Base-by-base conservation (phyloP, 2,888 invertebrate species). In the Ennomos quercinarius region DNA sequence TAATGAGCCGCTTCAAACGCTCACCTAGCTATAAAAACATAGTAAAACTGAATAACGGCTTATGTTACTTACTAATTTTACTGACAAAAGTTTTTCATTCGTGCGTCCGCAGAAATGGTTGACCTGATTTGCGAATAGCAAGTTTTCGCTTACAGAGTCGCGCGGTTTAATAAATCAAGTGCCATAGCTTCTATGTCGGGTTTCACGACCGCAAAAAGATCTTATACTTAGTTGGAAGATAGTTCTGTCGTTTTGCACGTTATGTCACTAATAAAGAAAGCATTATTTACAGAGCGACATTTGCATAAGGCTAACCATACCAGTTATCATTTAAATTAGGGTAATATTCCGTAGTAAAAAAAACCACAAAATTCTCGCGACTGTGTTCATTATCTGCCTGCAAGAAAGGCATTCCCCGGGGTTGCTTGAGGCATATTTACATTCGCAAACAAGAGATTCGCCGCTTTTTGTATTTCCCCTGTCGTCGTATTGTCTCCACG, bases 401-500 rank as follows among this genome's bases (percentile, higher is more conserved):
- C 58, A 62, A 64, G 58, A 56, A 53, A 52, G 57, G 62, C 58
- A 57, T 65, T 58, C 68, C 59, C 64, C 55, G 45, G 59, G 61
- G 61, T 57, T 69, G 61, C 58, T 57, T 69, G 52, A 56, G 58
- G 55, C 52, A 67, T 67, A 69, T 67, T 69, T 67, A 61, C 67
- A 65, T 67, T 65, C 61, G 53, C 56, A 60, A 60, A 67, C 67
- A 65, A 69, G 67, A 61, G 61, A 45, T 45, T 61, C 50, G 47
- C 60, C 60, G 63, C 61, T 65, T 67, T 68, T 67, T 67, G 67
- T 69, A 59, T 65, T 62, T 65, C 58, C 64, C 61, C 61, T 42
- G 66, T 57, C 67, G 65, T 63, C 61, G 65, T 61, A 69, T 69
- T 69, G 68, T 69, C 65, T 69, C 48, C 57, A 48, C 54, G 53